A percentile compares a stretch with the other conserved stretches of the same genome.
These are phyloP conservation scores for Brachionus rubens DNA, from an alignment of 1,140 invertebrate species.

Conservation along the genomic window DNA sequence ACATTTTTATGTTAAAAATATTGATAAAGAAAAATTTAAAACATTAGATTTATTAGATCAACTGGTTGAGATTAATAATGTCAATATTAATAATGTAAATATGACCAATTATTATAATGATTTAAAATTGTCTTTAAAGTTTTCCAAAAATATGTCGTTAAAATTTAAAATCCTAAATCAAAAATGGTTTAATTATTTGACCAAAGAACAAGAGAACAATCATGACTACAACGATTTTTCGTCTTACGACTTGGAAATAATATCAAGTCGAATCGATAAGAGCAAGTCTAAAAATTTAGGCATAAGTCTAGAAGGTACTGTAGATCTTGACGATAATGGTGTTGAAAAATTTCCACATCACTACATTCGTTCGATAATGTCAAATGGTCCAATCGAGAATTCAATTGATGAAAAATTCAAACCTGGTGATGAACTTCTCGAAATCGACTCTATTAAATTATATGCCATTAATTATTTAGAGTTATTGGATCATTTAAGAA, in stretches of 20 bases:
- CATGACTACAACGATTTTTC: not conserved
- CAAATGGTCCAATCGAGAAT: slow-evolving; percentile 83
- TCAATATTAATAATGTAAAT: not conserved
- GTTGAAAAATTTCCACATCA: slow-evolving; percentile 64
- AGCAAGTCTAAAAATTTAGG: slow-evolving; percentile 67
- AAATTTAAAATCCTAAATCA: not conserved
- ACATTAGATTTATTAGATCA: not conserved
- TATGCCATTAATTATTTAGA: slow-evolving; percentile 35
- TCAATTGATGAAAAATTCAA: slow-evolving; percentile 70
- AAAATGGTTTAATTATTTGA: not conserved
- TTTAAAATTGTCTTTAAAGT: not conserved
- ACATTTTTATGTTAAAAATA: not conserved
- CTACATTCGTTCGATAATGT: slow-evolving; percentile 76
- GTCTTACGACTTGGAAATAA: not conserved
- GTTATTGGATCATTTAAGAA: not conserved
- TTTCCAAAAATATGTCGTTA: not conserved
- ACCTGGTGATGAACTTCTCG: slow-evolving; percentile 83
- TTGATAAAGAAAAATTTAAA: not conserved
- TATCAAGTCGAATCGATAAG: slow-evolving; percentile 29
- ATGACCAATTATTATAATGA: not conserved
- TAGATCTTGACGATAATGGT: slow-evolving; percentile 71
- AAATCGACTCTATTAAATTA: slow-evolving; percentile 61
- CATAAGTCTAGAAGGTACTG: slow-evolving; percentile 91
- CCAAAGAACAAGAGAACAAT: not conserved
- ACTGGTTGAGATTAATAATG: not conserved